Evolutionary conservation across 1,140 invertebrate genomes (phyloP), one percentile per base, ranked within the genome.

Genomic region (Melipona quadrifasciata): DNA sequence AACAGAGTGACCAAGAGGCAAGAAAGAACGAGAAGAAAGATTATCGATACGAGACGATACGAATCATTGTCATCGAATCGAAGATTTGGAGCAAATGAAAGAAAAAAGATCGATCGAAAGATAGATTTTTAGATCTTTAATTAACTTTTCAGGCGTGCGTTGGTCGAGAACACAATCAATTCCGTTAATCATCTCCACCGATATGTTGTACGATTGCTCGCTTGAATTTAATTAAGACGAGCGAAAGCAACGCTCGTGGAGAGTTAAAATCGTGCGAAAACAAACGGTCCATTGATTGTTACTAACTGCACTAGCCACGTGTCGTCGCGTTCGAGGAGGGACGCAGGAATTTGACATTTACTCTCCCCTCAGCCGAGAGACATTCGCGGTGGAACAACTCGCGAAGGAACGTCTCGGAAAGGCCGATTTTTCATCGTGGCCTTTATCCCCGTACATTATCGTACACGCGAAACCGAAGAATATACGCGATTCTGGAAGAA

Each of bases 21-120:
- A 74, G 77, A 74, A 55, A 61, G 57, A 76, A 34, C 17, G 71
- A 67, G 27, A 64, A 39, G 27, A 76, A 2, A 71, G 51, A 55
- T 77, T 27, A 77, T 58, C 74, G 27, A 75, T 39, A 39, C 34
- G 61, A 88, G 81, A 83, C 72, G 16, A 76, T 17, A 76, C 58
- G 58, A 86, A 81, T 77, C 64, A 80, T 65, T 55, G 14, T 83
- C 21, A 55, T 55, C 68, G 34, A 27, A 31, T 55, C 80, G 74
- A 53, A 61, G 31, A 21, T 51, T 8, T 39, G 39, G 4, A 47
- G 21, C 27, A 3, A 72, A 70, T 1, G 6, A 31, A 64, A 12
- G 17, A 70, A 24, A 16, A 70, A 47, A 47, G 31, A 67, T 16
- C 27, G 4, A 75, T 47, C 53, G 19, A 31, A n/a, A 3, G 27